Evolutionary conservation across 2,797 vertebrate genomes (phyloP).

Genomic region (Agapornis canus): DNA sequence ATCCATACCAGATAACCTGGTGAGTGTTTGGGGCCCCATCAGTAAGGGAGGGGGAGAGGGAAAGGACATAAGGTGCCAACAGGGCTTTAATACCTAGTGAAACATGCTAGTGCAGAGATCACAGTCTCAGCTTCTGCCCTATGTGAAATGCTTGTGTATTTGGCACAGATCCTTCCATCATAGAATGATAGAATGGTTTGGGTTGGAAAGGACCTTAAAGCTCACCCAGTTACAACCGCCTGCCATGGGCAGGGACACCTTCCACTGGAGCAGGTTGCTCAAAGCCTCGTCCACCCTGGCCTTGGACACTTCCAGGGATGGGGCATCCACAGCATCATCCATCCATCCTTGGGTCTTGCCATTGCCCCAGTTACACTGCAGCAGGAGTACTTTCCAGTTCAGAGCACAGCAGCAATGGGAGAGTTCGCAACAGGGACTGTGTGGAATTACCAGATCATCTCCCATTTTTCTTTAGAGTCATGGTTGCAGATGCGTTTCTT

Average conservation of each 20-base stretch:
- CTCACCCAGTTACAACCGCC: background rate
- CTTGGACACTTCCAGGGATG: background rate
- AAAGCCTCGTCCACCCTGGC: background rate
- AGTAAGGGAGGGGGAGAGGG: background rate
- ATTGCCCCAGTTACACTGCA: background rate
- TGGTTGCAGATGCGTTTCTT: background rate
- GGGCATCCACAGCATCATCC: background rate
- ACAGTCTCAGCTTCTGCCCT: background rate
- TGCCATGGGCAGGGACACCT: background rate
- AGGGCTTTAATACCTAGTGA: background rate
- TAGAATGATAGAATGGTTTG: background rate
- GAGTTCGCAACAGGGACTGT: background rate
- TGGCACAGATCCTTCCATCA: background rate
- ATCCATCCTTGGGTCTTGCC: background rate
- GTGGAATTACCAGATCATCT: fast-evolving
- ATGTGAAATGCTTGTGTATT: background rate
- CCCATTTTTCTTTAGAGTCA: fast-evolving
- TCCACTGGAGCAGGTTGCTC: background rate
- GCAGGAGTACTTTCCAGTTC: background rate
- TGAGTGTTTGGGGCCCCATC: background rate
- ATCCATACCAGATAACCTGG: background rate
- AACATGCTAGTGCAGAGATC: background rate
- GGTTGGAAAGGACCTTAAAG: background rate
- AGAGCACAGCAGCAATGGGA: background rate
- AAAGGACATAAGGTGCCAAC: background rate